These are phyloP conservation scores for Tuta absoluta DNA, from an alignment of 2,888 invertebrate species.

Conservation along the genomic window DNA sequence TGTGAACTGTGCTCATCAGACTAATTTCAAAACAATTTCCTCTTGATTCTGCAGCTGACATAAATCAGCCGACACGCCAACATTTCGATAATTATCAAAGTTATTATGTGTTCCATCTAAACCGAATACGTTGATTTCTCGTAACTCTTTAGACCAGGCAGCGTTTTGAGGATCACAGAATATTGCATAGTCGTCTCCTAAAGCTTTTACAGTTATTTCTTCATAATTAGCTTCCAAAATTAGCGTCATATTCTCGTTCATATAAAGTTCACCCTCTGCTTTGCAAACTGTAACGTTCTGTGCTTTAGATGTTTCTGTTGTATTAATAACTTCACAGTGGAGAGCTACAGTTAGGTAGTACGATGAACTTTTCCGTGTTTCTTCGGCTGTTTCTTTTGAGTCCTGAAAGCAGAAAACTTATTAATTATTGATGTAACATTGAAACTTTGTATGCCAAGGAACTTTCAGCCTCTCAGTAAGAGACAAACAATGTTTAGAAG, in stretches of 20 bases:
- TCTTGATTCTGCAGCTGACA: constrained; percentile 45
- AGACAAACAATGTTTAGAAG: too few relatives aligned
- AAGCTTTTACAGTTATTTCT: constrained; percentile 47
- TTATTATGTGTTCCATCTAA: constrained; percentile 61
- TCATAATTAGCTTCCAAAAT: constrained; percentile 51
- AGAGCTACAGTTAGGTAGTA: constrained; percentile 62
- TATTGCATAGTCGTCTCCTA: constrained; percentile 48
- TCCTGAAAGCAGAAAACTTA: constrained; percentile 51
- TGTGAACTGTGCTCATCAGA: background rate
- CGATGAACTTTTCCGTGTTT: constrained; percentile 54
- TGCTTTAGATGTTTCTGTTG: constrained; percentile 25
- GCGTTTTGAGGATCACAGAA: constrained; percentile 47
- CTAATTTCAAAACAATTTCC: constrained; percentile 36
- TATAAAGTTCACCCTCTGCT: constrained; percentile 58
- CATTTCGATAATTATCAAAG: constrained; percentile 58
- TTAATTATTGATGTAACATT: background rate
- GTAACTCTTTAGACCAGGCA: constrained; percentile 48
- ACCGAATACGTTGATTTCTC: constrained; percentile 61
- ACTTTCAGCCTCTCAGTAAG: too few relatives aligned
- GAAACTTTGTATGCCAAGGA: background rate
- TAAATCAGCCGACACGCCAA: constrained; percentile 49
- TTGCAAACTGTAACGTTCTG: constrained; percentile 37
- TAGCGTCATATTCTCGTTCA: constrained; percentile 51
- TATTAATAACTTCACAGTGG: constrained; percentile 46
- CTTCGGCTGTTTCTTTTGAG: constrained; percentile 51